Base-by-base conservation (phyloP, 2,888 invertebrate species). In the Psylliodes chrysocephalus region DNA sequence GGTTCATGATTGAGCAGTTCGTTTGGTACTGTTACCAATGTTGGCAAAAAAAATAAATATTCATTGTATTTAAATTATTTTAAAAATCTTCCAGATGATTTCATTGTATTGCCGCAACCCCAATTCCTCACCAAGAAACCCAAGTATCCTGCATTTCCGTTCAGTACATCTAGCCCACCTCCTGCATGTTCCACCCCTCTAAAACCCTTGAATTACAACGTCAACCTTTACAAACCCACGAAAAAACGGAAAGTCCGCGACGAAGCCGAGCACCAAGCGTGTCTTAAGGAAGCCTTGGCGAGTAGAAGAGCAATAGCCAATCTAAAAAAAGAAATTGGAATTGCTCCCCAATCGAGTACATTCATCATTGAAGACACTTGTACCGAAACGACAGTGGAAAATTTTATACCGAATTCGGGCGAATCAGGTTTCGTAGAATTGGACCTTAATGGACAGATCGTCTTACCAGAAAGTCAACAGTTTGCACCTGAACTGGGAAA, bases 251-350 rank as follows among this genome's bases (percentile, higher is more conserved):
- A 77, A 63, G 75, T 79, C 51, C 71, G 77, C 49, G 69, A 75
- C 1, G 80, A 82, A 71, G 82, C 81, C 1, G 82, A 82, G 62
- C 70, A 68, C 47, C 80, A 79, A 61, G 82, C 81, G 3, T 82
- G 81, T 60, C 77, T 81, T 0, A 82, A 82, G 72, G 83, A 83
- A 71, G 82, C 82, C 2, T 79, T 82, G 38, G 83, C 82, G 0
- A 82, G 83, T 67, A 71, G 82, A n/a, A 70, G 82, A 67, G 83
- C 83, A 46, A 71, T 84, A 51, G 83, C 83, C 63, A 81, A 80
- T 63, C 71, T 84, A 42, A 82, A 83, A 64, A 83, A 83, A 71
- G 83, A 83, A 68, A 77, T 84, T 59, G 80, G 80, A 1, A 73
- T 73, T 2, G 77, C 80, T 2, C 76, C 81, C 2, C 79, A 80